Base-by-base conservation (phyloP, 2,113 vertebrate genomes). In the Fukomys damarensis region DNA sequence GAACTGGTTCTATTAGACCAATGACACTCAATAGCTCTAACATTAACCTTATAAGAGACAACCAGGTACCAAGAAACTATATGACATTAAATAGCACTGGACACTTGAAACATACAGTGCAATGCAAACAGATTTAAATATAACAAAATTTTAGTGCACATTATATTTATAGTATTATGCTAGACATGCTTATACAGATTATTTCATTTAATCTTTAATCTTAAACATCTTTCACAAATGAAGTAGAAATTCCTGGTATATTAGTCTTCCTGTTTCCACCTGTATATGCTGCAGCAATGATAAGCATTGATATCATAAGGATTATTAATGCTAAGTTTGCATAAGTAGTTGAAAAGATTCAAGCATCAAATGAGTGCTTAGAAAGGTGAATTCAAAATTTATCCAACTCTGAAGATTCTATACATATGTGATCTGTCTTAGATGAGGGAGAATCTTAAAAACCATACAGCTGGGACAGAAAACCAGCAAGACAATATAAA, bases 121-220 rank as follows among this genome's bases (percentile, higher is more conserved):
- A 59, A 95, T 85, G 4, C 65, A 92, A 92, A 38, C 85, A 6
- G 22, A 95, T 74, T 97, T 92, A 89, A 96, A 89, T 86, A 56
- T 83, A 89, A 79, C 59, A 56, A 68, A 80, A 68, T 61, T 80
- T 95, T 59, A 88, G 16, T 79, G 76, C 30, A 49, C 46, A 43
- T 80, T 94, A 38, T 74, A 91, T 92, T 97, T 93, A 70, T 66
- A 95, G 52, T 46, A 92, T 20, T 91, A 54, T 77, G 80, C 46
- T 93, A 94, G 43, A 43, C 11, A 81, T 87, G 52, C 58, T 82
- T 56, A 32, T 90, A 65, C 79, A 90, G 85, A 49, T 93, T 86
- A 93, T 83, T 91, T 86, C 58, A 81, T 91, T 94, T 74, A 94
- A 70, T 77, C 28, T 70, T 90, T 52, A 65, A n/a, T 24, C 14